Evolutionary conservation across 2,888 invertebrate species (phyloP).

Genomic region (Scrobipalpa costella): DNA sequence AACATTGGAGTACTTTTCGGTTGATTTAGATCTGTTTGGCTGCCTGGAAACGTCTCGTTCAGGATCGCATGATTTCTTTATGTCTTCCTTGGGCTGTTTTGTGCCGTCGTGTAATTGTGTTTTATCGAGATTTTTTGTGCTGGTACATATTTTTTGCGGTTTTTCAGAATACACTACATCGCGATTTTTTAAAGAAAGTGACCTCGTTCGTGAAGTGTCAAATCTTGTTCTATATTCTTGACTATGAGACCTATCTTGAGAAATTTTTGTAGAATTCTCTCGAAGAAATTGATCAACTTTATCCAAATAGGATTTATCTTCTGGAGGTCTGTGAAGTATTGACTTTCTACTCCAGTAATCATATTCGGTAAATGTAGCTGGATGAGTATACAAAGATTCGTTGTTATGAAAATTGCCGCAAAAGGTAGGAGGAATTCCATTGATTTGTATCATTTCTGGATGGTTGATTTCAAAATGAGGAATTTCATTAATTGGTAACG

Average conservation of each 20-base stretch:
- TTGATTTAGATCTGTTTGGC: not conserved
- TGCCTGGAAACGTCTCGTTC: not conserved
- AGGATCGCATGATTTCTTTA: not conserved
- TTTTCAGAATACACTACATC: not conserved
- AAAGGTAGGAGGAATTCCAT: not conserved
- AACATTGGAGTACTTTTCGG: too few species aligned
- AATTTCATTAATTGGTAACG: not conserved
- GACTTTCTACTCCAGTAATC: not conserved
- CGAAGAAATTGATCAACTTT: conserved; percentile 8
- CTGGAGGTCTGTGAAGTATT: not conserved
- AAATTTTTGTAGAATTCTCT: not conserved
- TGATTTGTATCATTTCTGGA: not conserved
- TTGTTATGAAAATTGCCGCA: not conserved
- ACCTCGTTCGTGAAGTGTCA: not conserved
- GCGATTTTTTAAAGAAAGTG: not conserved
- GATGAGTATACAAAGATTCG: not conserved
- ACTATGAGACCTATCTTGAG: too few species aligned
- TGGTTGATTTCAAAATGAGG: not conserved
- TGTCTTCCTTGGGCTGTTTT: not conserved
- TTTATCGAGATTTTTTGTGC: not conserved
- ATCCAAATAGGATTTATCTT: conserved; percentile 18
- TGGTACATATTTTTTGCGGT: not conserved
- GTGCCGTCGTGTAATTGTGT: not conserved
- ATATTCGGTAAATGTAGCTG: not conserved
- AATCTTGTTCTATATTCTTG: not conserved